Base-by-base conservation (phyloP, 2,113 vertebrate species). In the Gopherus flavomarginatus region DNA sequence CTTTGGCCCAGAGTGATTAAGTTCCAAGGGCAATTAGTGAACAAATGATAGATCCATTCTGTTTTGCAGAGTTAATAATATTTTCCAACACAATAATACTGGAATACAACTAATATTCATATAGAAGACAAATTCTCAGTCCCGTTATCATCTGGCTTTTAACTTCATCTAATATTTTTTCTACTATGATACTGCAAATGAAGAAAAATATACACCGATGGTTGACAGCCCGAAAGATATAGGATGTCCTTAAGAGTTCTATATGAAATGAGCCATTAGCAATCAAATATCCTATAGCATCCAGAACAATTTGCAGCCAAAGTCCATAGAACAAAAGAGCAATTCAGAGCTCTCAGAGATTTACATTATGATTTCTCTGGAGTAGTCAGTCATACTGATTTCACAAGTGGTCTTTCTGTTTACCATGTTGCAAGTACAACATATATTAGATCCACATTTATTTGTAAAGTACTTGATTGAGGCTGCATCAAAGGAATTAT, bases 301-400 rank as follows among this genome's bases (percentile, higher is more conserved):
- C n/a, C 90, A 93, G 94, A 94, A 89, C 88, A 91, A 94, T 94
- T 92, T 96, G 82, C 92, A 96, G 50, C 93, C 85, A 91, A 96
- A 95, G 88, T 24, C 6, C 29, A 59, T 53, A 92, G 84, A 95
- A 96, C 89, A 95, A 62, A 83, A 57, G 89, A 92, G 42, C 78
- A 79, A 94, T 93, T 97, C 83, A 93, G 91, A 92, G 50, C 42
- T 93, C 5, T 4, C 81, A 96, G 62, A 92, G 85, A 89, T 90
- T 92, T 95, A 21, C 77, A 54, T 57, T 77, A 97, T 92, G 82
- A 90, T 95, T 93, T 96, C 94, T 57, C 82, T 54, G 92, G 78
- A 95, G 88, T 22, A 88, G 88, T 83, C 77, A 91, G 59, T 96
- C 91, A 90, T 87, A 88, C 92, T 62, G 62, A 94, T 96, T 96